Base-by-base conservation (phyloP, 1,140 invertebrate species). In the Augochlora pura region DNA sequence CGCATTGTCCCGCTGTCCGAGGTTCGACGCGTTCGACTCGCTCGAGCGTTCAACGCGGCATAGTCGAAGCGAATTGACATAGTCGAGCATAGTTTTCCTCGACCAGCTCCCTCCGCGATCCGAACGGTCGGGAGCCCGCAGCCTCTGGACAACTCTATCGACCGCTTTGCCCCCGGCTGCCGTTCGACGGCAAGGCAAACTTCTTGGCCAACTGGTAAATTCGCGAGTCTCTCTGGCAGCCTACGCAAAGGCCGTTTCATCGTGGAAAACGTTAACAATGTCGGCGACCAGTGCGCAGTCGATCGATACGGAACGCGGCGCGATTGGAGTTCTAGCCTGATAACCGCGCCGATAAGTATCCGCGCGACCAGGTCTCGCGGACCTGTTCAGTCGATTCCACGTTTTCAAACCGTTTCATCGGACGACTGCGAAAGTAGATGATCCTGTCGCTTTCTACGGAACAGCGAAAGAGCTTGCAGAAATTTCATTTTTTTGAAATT, bases 321-420 rank as follows among this genome's bases (percentile, higher is more conserved):
- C 14, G 39, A 10, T 42, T n/a, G n/a, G n/a, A n/a, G n/a, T n/a
- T n/a, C n/a, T n/a, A n/a, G n/a, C n/a, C n/a, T n/a, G 52, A 79
- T 70, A 62, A 60, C 27, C 66, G 16, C 7, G 2, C 21, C 57
- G 75, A 77, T 79, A 79, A 79, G 42, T 27, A 73, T 49, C 21
- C 46, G 27, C 49, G 42, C 14, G 10, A 46, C 18, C 16, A 1
- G 16, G 49, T 14, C 49, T 2, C 27, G n/a, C 38, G 62, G 72
- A 78, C 60, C 69, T 72, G 46, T 69, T 42, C 60, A 42, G 68
- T 68, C 39, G 39, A 32, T n/a, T 46, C 42, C 75, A 70, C 27
- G 80, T 82, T 62, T 63, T 32, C 49, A n/a, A 54, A 21, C 65
- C 21, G 16, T 32, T 32, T 32, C 32, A 32, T 32, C 32, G 4